Percentiles rank a stretch among this genome's conserved stretches.
phyloP scores from a whole-genome alignment of 2,888 invertebrate genomes.

The Hydraecia micacea region DNA sequence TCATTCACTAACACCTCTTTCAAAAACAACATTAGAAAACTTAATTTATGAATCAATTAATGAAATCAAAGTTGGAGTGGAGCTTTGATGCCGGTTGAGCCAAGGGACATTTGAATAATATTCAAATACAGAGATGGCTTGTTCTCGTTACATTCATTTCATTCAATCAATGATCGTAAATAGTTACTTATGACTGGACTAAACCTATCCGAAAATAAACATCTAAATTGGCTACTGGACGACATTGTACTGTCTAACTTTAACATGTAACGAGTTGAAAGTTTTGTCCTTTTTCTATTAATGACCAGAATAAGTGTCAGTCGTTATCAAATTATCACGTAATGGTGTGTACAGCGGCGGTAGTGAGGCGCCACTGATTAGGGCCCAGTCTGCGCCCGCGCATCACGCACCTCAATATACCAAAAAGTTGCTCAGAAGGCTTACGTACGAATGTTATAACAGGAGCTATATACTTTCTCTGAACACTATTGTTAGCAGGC shows the following conservation, averaged over 20 bases:
- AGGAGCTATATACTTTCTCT: background rate
- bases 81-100: background rate
- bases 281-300: background rate
- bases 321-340: constrained; percentile 35
- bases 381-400: constrained; percentile 11
- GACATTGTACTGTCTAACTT: background rate
- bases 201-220: background rate
- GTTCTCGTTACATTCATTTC: constrained; percentile 27
- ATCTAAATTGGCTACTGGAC: background rate
- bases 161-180: background rate
- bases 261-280: constrained; percentile 13
- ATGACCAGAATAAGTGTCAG: background rate
- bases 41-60: constrained; percentile 3
- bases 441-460: no score
- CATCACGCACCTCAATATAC: background rate
- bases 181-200: background rate
- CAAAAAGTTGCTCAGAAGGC: background rate
- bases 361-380: constrained; percentile 46
- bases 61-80: background rate
- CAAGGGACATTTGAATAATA: constrained; percentile 8
- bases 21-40: background rate
- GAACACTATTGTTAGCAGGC: background rate
- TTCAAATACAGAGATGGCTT: constrained; percentile 4
- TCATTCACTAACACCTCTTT: background rate
- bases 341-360: constrained; percentile 14